Evolutionary conservation across 2,113 vertebrate species (phyloP), one percentile per base, ranked within the genome.

Genomic region (Psettodes erumei): DNA sequence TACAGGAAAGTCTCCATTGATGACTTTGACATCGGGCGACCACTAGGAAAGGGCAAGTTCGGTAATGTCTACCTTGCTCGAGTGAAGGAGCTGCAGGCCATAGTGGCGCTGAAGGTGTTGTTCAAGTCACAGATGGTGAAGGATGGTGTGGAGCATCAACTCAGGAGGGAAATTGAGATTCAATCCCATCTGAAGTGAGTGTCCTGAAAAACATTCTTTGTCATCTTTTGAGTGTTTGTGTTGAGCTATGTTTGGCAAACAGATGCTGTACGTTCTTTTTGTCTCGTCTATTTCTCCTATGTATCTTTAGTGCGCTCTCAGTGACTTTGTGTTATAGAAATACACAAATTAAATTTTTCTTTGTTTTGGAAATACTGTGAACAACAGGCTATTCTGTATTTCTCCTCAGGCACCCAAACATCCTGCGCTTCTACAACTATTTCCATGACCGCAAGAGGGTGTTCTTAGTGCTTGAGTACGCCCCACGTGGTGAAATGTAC

Each of bases 51-150:
- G 84, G 96, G 96, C 33, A 97, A 98, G 77, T 98, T 97, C 76
- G 96, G 96, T 6, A 97, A 97, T 5, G 96, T 98, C 15, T 98
- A 97, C 85, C 90, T 97, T 71, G 96, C 96, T 0, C 91, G 93
- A 19, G 94, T 95, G 72, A 95, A 94, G 78, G 86, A 94, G 43
- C 69, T 92, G 13, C 91, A 92, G 8, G 93, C 94, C 47, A 90
- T 97, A 2, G 94, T 98, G 88, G 96, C 96, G 0, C 92, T 98
- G 75, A 97, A 98, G 87, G 96, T 97, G 85, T 89, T 98, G 51
- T 98, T 98, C 90, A 98, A 98, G 83, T 96, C 96, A 2, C 96
- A 97, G 83, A 95, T 98, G 71, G 96, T 96, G 80, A 98, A 96
- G 69, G 96, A 97, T 27, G 92, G 95, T 0, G 96, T 98, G 76